Evolutionary conservation across 2,113 vertebrate species (phyloP).

Genomic region (Microcebus jonahi): DNA sequence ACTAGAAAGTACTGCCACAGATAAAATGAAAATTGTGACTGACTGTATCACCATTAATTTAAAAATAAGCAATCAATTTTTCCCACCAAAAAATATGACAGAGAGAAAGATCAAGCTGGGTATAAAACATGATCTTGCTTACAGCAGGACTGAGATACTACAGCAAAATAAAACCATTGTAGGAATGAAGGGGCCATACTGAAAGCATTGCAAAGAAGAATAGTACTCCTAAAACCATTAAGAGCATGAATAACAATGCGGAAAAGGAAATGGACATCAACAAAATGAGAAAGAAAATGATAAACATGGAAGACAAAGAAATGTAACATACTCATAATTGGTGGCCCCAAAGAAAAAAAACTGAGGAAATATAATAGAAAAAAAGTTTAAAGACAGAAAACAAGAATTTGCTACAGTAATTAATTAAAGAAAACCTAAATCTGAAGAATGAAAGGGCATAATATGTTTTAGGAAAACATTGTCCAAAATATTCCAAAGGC

Average conservation of each 20-base stretch:
- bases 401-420: not conserved
- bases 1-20: not conserved
- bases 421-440: not conserved
- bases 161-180: not conserved
- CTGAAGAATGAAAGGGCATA: not conserved
- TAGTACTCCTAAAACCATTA: not conserved
- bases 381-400: not conserved
- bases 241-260: not conserved
- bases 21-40: conserved; percentile 18
- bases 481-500: not conserved
- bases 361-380: not conserved
- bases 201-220: not conserved
- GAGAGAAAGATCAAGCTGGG: not conserved
- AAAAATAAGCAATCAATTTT: conserved; percentile 18
- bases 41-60: not conserved
- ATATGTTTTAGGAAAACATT: not conserved
- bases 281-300: not conserved
- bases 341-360: not conserved
- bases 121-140: not conserved
- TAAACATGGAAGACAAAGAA: not conserved
- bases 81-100: not conserved
- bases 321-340: not conserved
- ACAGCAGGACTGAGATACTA: not conserved
- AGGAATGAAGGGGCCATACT: not conserved
- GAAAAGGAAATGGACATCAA: not conserved